Base-by-base conservation (phyloP, 2,888 invertebrate genomes). In the Campoplex capitator region DNA sequence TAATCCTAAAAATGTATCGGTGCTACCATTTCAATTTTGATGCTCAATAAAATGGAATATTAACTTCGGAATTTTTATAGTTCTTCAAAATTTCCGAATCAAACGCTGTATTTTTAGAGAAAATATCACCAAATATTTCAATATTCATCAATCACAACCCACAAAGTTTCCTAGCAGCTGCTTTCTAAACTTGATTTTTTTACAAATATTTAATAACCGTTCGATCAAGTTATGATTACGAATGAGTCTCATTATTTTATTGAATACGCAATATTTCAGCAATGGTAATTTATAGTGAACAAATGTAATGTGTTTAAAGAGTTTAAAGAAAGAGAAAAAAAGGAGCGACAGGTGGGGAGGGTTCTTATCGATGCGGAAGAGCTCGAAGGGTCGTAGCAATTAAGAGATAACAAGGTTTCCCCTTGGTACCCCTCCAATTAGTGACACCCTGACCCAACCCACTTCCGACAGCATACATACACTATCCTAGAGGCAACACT, bases 361-460 rank as follows among this genome's bases (percentile, higher is more conserved):
- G 89, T 92, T 91, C 93, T 94, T 94, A 93, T 94, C 94, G 92
- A 94, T 94, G 94, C 93, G 93, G 94, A 94, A 94, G 92, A 93
- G 93, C 89, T 90, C 90, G 91, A 90, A 93, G 93, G 94, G 93
- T 92, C 92, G 93, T 91, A 93, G 94, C 94, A 94, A 94, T 94
- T 94, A 94, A 94, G 94, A 94, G 94, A 94, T 94, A 94, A 94
- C 94, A 94, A 94, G 94, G 93, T 94, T 94, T 93, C 91, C 92
- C 92, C 91, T 92, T 91, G 92, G 90, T 92, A 91, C 94, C 94
- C 94, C 93, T 93, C 93, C 94, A 94, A 94, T 94, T 94, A 94
- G 94, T 93, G 92, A 94, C 94, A 93, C 94, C 92, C 92, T 89
- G 85, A 83, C 65, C 86, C 80, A 79, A 85, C 89, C 89, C 83